phyloP scores from a whole-genome alignment of 2,797 vertebrate species.

The Dendrocincla fuliginosa region DNA sequence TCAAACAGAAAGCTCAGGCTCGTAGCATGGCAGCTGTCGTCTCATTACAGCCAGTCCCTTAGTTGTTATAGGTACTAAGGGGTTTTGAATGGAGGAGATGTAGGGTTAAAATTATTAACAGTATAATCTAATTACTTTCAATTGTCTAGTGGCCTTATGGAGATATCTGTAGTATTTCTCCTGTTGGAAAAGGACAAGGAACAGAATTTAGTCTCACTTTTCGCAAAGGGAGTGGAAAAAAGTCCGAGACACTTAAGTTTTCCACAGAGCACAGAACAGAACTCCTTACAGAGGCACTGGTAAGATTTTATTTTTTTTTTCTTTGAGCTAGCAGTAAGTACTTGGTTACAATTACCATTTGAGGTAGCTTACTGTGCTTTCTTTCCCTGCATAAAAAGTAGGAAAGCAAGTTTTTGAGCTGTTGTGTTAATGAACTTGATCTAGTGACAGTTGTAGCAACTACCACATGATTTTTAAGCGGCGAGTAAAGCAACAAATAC shows the following conservation, averaged over 20 bases:
- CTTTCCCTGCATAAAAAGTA: background rate
- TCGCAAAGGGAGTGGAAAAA: conserved; percentile 95
- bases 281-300: conserved; percentile 97
- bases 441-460: background rate
- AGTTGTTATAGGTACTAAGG: background rate
- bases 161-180: conserved; percentile 94
- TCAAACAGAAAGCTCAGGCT: background rate
- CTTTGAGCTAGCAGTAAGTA: background rate
- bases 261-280: conserved; percentile 98
- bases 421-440: background rate
- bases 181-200: conserved; percentile 97
- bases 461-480: background rate
- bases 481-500: background rate
- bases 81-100: background rate
- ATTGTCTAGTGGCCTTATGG: conserved; percentile 95
- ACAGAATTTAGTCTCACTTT: conserved; percentile 98
- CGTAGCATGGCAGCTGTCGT: background rate
- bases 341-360: background rate
- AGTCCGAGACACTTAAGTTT: conserved; percentile 98
- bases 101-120: background rate
- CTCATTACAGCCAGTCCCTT: background rate
- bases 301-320: conserved; percentile 72
- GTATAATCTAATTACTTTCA: background rate
- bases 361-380: background rate
- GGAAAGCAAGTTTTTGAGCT: background rate